Evolutionary conservation across 2,113 vertebrate species (phyloP), one percentile per base, ranked within the genome.

Genomic region (Brienomyrus longianalis): DNA sequence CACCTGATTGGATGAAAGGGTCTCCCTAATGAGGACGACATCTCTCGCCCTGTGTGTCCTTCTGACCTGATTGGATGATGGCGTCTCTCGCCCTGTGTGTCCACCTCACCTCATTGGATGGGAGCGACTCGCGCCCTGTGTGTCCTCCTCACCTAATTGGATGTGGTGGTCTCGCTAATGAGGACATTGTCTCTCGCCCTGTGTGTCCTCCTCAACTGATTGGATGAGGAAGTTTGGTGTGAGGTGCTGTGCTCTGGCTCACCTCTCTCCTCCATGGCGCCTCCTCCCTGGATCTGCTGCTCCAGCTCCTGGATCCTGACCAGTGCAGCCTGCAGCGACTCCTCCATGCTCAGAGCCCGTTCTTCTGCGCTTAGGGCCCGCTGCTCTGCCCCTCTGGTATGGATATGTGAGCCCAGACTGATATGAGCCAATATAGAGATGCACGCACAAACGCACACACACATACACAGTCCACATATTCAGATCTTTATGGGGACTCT

Each of bases 221-320:
- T 70, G 27, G 66, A 70, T 70, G 66, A 15, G 66, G 66, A 10
- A 4, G 7, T 15, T 11, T 70, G 3, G 3, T 27, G 10, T 31
- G n/a, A 74, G n/a, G 31, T 31, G 66, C 66, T 35, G n/a, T 35
- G 66, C n/a, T 83, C 74, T 3, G 91, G 4, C 66, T 88, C 87
- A 88, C 83, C 88, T 77, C 59, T 90, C n/a, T 74, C 27, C 70
- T 94, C 92, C 86, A 92, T 62, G 83, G 89, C 90, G 59, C 84
- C 77, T 13, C 5, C 90, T 62, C 84, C 88, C 86, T 95, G 91
- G 90, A 96, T 90, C 15, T 95, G 83, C 23, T 88, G 91, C 91
- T 98, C 95, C 47, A 98, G 92, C 13, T 97, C 94, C 56, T 93
- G 94, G 86, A 97, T 97, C 93, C 91, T 97, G 85, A 95, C 93